Conservation (phyloP, 2,888 invertebrate species). For the Sarcophaga carnaria region DNA sequence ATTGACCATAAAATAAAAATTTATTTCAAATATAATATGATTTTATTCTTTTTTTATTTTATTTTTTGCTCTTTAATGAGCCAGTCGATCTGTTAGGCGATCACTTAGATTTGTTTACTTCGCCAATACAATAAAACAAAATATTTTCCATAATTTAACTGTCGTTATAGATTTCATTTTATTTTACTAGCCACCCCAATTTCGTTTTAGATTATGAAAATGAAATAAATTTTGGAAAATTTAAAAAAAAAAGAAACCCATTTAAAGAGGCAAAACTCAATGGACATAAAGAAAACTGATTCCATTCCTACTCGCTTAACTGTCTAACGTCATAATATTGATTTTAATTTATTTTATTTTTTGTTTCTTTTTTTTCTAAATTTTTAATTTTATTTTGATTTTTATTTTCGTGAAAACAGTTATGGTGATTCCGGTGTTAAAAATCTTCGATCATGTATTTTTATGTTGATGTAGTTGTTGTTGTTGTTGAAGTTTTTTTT, state of each 20-base stretch:
- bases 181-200: constrained; percentile 63
- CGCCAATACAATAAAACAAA: constrained; percentile 9
- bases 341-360: neutral
- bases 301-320: neutral
- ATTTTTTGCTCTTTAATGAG: too few species aligned
- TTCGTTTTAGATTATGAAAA: constrained; percentile 28
- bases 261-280: neutral
- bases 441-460: constrained; percentile 64
- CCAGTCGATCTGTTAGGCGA: too few species aligned
- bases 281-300: neutral
- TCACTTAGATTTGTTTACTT: neutral
- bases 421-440: constrained; percentile 70
- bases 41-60: neutral
- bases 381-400: too few species aligned
- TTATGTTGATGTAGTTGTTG: constrained; percentile 13
- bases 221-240: too few species aligned
- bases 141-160: constrained; percentile 2
- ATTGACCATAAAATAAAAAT: constrained; percentile 48
- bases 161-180: constrained; percentile 23
- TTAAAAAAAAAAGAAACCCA: neutral
- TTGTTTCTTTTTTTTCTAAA: too few species aligned
- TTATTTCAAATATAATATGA: constrained; percentile 45
- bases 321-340: constrained; percentile 59
- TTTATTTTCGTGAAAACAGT: constrained; percentile 24
- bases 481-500: constrained; percentile 29